Percentiles rank a stretch among this genome's conserved stretches.
phyloP scores from a whole-genome alignment of 2,888 invertebrate species.

The Drosophila nr. perissopoda region DNA sequence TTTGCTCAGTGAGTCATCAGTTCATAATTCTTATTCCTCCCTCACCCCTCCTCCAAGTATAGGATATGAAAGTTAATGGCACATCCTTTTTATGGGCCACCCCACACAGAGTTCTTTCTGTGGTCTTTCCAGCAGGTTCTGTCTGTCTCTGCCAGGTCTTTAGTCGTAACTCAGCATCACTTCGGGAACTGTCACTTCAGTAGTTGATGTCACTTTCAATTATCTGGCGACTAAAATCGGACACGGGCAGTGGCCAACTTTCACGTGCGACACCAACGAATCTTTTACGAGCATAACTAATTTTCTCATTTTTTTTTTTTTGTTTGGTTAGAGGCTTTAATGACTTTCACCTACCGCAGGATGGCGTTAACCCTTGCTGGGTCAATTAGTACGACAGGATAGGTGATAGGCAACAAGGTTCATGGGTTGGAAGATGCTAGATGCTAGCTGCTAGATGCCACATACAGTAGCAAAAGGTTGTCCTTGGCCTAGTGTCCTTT shows the following conservation, averaged over 20 bases:
- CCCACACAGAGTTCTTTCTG: neutral
- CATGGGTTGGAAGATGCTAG: constrained; percentile 9
- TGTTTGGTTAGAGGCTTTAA: constrained; percentile 39
- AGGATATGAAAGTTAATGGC: constrained; percentile 21
- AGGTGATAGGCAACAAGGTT: constrained; percentile 37
- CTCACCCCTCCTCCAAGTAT: too few species aligned
- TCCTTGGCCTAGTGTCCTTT: constrained; percentile 4
- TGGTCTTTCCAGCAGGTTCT: neutral
- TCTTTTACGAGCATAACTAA: constrained; percentile 66
- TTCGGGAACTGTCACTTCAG: constrained; percentile 19
- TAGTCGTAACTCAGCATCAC: constrained; percentile 10
- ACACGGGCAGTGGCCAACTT: constrained; percentile 32
- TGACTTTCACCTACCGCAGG: constrained; percentile 77
- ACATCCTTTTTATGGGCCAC: constrained; percentile 21
- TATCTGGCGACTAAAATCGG: constrained; percentile 41
- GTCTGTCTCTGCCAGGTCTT: neutral
- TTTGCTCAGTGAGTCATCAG: constrained; percentile 9
- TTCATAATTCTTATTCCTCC: neutral
- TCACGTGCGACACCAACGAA: constrained; percentile 31
- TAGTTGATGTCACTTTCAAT: constrained; percentile 13
- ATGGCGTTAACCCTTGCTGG: constrained; percentile 62
- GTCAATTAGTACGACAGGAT: constrained; percentile 51
- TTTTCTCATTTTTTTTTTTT: constrained; percentile 30
- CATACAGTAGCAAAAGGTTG: constrained; percentile 40
- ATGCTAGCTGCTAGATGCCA: neutral